phyloP scores from a whole-genome alignment of 2,797 vertebrate genomes.

The Dicrostonyx torquatus region DNA sequence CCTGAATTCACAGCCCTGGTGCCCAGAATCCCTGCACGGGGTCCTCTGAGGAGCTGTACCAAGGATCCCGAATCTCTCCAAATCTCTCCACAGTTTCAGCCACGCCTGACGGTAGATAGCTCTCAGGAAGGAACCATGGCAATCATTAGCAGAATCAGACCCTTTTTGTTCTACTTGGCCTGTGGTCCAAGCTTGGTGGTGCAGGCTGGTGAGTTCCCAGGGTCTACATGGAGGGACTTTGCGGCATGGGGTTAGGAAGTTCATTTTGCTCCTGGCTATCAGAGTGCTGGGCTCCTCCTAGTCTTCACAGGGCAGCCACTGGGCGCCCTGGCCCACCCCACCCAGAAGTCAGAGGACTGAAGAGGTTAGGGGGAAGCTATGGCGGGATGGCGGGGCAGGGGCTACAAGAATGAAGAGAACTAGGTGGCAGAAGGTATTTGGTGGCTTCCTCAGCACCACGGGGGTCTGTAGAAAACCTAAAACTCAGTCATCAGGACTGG shows the following conservation, averaged over 20 bases:
- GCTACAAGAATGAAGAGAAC: no score
- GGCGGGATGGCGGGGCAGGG: rapidly evolving
- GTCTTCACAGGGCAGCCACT: no score
- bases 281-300: no score
- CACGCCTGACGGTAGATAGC: no score
- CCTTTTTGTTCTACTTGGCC: not conserved
- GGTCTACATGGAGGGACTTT: no score
- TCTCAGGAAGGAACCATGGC: not conserved
- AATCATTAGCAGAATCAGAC: no score
- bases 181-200: rapidly evolving
- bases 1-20: not conserved
- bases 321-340: no score
- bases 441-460: no score
- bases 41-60: not conserved
- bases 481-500: not conserved
- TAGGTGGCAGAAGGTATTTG: not conserved
- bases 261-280: no score
- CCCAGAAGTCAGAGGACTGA: not conserved
- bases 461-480: not conserved
- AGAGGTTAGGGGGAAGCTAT: not conserved
- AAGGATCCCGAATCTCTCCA: not conserved
- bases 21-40: not conserved
- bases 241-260: not conserved
- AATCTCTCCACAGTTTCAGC: not conserved
- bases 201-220: not conserved